Conservation (phyloP, 2,888 invertebrate species). For the Laothoe populi region DNA sequence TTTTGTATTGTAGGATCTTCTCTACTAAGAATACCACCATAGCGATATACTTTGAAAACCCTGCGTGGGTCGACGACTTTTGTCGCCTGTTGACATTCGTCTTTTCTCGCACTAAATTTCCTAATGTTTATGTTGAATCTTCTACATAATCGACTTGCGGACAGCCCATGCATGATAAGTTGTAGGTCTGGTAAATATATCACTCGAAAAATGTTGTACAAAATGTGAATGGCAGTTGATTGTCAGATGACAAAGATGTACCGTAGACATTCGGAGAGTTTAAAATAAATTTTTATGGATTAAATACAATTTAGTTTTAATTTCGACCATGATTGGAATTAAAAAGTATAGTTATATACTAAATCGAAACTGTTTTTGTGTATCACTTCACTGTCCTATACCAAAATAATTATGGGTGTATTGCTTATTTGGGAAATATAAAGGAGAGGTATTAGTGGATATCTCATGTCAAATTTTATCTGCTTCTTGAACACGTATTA, state of each 20-base stretch:
- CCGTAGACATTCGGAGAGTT: neutral
- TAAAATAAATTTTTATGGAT: constrained; percentile 2
- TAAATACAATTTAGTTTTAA: neutral
- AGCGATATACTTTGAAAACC: constrained; percentile 65
- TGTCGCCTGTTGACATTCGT: constrained; percentile 20
- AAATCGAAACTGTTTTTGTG: no score
- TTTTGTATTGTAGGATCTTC: constrained; percentile 60
- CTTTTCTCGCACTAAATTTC: constrained; percentile 23
- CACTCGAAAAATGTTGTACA: neutral
- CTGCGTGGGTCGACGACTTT: constrained; percentile 36
- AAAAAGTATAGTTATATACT: no score
- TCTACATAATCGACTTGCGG: neutral
- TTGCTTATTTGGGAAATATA: no score
- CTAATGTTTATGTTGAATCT: neutral
- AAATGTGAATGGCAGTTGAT: constrained; percentile 6
- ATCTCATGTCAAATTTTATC: no score
- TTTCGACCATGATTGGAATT: neutral
- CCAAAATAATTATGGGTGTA: no score
- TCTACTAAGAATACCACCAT: constrained; percentile 53
- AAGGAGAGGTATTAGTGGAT: no score
- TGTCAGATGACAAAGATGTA: constrained; percentile 11
- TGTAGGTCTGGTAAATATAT: neutral
- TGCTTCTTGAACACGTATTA: no score
- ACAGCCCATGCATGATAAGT: constrained; percentile 5
- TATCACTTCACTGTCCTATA: no score